Percentiles rank a stretch among this genome's conserved stretches.
Conservation (phyloP, 1,140 invertebrate genomes). For the Bombus confusus region DNA sequence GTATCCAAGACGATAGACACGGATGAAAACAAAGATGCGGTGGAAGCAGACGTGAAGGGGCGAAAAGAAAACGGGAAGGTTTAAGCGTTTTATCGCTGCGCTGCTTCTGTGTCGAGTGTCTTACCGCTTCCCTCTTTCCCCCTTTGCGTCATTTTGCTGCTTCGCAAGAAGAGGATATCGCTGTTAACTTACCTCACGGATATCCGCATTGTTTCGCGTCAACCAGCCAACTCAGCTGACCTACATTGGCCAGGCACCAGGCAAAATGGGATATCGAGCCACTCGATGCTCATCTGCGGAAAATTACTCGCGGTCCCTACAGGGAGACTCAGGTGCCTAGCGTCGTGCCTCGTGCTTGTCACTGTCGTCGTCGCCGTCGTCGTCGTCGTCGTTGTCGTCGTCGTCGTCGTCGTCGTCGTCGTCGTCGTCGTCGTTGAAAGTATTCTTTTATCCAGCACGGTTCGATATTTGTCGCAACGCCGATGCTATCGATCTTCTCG, state of each 20-base stretch:
- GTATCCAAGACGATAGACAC: fast-evolving
- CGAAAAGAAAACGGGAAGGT: not conserved
- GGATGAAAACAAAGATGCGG: not conserved
- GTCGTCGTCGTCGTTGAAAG: not conserved
- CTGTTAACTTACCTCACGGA: constrained; percentile 59
- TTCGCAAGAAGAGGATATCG: constrained; percentile 38
- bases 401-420: not conserved
- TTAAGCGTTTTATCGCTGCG: constrained; percentile 24
- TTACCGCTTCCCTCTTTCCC: not conserved
- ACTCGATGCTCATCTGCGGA: constrained; percentile 65
- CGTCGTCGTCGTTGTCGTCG: not conserved
- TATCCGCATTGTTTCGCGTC: constrained; percentile 75
- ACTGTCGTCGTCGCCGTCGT: not conserved
- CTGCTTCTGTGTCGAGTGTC: constrained; percentile 25
- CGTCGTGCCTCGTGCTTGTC: not conserved
- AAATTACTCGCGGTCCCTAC: constrained; percentile 52
- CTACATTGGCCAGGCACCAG: constrained; percentile 65
- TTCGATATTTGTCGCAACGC: not conserved
- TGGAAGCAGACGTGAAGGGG: not conserved
- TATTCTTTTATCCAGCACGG: not conserved
- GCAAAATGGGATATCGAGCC: constrained; percentile 56
- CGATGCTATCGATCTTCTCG: not conserved
- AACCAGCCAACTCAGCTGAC: constrained; percentile 75
- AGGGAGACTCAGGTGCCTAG: constrained; percentile 8
- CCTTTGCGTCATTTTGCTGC: not conserved